phyloP scores from a whole-genome alignment of 1,140 invertebrate species.

The Meloidogyne hapla region DNA sequence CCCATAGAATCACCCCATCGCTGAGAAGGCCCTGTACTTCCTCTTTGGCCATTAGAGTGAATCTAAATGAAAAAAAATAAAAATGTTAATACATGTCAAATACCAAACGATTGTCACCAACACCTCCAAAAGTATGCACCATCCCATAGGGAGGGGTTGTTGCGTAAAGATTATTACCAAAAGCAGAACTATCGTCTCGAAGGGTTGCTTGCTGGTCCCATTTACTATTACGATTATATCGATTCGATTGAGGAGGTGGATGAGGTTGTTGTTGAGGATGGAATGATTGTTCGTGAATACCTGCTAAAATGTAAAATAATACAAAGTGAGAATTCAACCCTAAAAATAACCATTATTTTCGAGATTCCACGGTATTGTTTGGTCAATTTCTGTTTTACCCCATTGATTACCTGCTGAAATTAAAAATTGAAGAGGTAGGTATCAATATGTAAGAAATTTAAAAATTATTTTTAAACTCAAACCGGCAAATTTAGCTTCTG shows the following conservation, averaged over 20 bases:
- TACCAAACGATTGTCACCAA: slow-evolving; percentile 10
- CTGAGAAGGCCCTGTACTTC: not conserved
- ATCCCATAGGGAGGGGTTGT: not conserved
- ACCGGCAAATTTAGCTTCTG: not conserved
- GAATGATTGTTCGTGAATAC: slow-evolving; percentile 6
- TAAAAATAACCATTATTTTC: slow-evolving; percentile 19
- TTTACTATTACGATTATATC: slow-evolving; percentile 8
- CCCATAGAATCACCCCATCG: not conserved
- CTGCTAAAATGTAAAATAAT: not conserved
- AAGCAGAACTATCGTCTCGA: slow-evolving; percentile 7
- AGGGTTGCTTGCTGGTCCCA: slow-evolving; percentile 18
- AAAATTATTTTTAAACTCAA: not conserved
- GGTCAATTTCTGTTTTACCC: slow-evolving; percentile 29
- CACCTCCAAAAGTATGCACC: not conserved
- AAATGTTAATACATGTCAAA: not conserved
- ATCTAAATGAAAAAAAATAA: not conserved
- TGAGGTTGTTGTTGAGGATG: not conserved
- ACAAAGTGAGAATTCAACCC: not conserved
- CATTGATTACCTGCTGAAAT: slow-evolving; percentile 14
- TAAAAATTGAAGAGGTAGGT: no score
- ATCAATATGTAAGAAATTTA: not conserved
- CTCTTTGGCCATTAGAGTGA: not conserved
- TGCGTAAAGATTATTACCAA: not conserved
- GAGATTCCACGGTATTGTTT: slow-evolving; percentile 28
- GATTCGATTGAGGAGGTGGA: not conserved